Base-by-base conservation (phyloP, 2,797 vertebrate species). In the Molossus molossus region DNA sequence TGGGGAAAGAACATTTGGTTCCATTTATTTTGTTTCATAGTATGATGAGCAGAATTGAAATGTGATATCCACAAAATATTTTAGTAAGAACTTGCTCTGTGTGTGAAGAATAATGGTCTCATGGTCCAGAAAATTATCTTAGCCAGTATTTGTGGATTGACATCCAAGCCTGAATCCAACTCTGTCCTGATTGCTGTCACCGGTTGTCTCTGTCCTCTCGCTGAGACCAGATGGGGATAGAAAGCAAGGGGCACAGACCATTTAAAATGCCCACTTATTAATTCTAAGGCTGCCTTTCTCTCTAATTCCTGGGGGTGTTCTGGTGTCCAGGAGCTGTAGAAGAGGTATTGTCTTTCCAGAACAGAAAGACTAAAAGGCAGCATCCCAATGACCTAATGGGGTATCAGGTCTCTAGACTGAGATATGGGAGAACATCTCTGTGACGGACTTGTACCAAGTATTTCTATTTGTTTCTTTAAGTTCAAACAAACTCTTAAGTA, bases 1-100 rank as follows among this genome's bases (percentile, higher is more conserved):
- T 48, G 15, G 12, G 45, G 50, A 91, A 80, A 81, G 80, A 73
- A 89, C 37, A 55, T 90, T 87, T 60, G 65, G 10, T 64, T 90
- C 84, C 80, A 83, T 91, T 76, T 88, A 0, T 83, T 33, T 83
- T 80, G n/a, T 91, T 83, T 62, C 37, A 72, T 27, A 58, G 11
- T 60, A 21, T 58, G 29, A 64, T 53, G 45, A 76, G 29, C 80
- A 77, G 75, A 75, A 62, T 72, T 77, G 29, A 60, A 64, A 23
- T 15, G 55, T n/a, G 23, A 23, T 40, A 58, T 3, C 15, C 40
- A 73, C 14, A 48, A 53, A 82, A 60, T 81, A 55, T 87, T 83
- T 89, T 37, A 81, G 81, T 60, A 77, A 93, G 75, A 85, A 50
- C 65, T 60, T 53, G 72, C 64, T n/a, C 65, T 72, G 20, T 73